Conservation (phyloP, 2,888 invertebrate species). For the Onthophagus sagittarius region DNA sequence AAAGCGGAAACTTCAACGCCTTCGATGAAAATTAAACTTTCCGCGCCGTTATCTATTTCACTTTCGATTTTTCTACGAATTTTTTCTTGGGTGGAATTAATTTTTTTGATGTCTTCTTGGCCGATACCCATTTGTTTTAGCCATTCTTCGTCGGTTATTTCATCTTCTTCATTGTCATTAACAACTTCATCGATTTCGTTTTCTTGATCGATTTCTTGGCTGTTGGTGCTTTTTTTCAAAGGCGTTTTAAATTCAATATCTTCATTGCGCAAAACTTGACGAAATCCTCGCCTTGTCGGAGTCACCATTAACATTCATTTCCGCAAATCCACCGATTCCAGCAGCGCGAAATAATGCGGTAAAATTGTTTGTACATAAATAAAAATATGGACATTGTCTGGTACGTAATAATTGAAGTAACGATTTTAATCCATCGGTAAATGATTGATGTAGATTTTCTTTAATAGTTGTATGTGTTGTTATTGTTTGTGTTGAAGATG, state of each 20-base stretch:
- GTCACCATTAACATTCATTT: conserved; percentile 82
- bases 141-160: conserved; percentile 68
- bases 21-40: conserved; percentile 76
- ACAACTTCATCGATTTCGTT: conserved; percentile 51
- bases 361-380: conserved; percentile 84
- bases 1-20: conserved; percentile 84
- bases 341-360: conserved; percentile 86
- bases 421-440: conserved; percentile 86
- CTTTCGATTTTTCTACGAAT: conserved; percentile 71
- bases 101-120: conserved; percentile 73
- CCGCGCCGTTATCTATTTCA: conserved; percentile 73
- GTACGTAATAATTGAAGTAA: conserved; percentile 81
- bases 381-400: conserved; percentile 90
- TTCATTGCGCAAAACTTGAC: conserved; percentile 79
- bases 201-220: conserved; percentile 31
- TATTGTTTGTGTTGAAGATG: conserved; percentile 40
- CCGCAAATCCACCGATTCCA: conserved; percentile 72
- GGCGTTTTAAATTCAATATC: conserved; percentile 87
- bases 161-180: conserved; percentile 52
- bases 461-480: conserved; percentile 58
- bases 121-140: conserved; percentile 81
- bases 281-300: conserved; percentile 86
- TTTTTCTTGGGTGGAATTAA: conserved; percentile 68
- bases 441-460: conserved; percentile 68
- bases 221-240: conserved; percentile 59